phyloP scores from a whole-genome alignment of 1,140 invertebrate genomes.

The Papilio dardanus region DNA sequence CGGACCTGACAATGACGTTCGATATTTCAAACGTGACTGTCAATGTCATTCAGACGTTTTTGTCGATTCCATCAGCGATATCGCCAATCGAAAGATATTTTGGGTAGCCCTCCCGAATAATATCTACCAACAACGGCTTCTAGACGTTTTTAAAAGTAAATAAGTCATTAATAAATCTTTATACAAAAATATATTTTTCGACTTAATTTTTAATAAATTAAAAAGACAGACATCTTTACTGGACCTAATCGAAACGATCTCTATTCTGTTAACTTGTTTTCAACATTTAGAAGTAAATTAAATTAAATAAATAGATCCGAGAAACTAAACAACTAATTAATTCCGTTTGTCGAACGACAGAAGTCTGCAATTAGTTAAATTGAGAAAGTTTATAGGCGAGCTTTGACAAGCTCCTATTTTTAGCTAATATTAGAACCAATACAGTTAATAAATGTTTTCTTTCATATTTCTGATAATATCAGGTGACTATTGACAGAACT shows the following conservation, averaged over 20 bases:
- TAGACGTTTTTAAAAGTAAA: too few relatives aligned
- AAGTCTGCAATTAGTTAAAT: conserved; percentile 19
- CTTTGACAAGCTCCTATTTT: neutral
- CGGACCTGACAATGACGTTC: too few relatives aligned
- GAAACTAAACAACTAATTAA: neutral
- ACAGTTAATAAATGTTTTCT: neutral
- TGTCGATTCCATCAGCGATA: too few relatives aligned
- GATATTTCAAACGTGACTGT: too few relatives aligned
- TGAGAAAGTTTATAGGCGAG: neutral
- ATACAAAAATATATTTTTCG: too few relatives aligned
- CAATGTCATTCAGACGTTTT: too few relatives aligned
- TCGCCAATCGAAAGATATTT: too few relatives aligned
- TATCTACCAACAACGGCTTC: too few relatives aligned
- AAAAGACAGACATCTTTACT: too few relatives aligned
- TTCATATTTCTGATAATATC: neutral
- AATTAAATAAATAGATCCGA: neutral
- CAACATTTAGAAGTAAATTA: neutral
- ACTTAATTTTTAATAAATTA: too few relatives aligned
- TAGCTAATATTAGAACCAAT: neutral
- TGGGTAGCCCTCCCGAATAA: too few relatives aligned
- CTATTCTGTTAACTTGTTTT: neutral
- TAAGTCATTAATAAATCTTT: too few relatives aligned
- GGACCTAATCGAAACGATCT: neutral
- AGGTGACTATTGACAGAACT: neutral
- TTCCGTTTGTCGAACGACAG: conserved; percentile 15